Percentiles rank a stretch among this genome's conserved stretches.
Conservation (phyloP, 2,797 vertebrate species). For the Tapirus indicus region DNA sequence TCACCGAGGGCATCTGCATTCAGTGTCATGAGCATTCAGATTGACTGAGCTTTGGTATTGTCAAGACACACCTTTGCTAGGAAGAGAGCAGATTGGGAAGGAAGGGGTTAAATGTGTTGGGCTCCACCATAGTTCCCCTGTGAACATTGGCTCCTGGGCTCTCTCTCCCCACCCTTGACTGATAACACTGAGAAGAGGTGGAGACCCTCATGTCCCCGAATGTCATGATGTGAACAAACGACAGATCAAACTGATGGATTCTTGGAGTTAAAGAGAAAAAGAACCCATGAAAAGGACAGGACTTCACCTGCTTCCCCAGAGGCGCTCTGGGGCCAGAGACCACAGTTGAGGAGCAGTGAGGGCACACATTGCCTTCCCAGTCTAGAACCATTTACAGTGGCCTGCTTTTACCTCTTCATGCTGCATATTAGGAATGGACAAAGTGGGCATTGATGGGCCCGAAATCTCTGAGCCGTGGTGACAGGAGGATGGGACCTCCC, state of each 20-base stretch:
- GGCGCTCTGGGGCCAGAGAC: accelerated
- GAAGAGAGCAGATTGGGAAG: background rate
- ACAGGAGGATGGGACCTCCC: background rate
- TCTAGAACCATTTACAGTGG: background rate
- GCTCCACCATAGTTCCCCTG: no score
- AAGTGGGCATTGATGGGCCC: background rate
- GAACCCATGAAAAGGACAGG: background rate
- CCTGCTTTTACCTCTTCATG: background rate
- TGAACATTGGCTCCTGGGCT: background rate
- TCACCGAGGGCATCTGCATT: background rate
- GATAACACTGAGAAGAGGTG: no score
- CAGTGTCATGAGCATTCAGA: background rate
- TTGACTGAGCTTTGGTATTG: background rate
- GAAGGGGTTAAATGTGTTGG: background rate
- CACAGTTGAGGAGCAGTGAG: accelerated
- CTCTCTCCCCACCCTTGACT: background rate
- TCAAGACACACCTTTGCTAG: background rate
- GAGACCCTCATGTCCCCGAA: accelerated
- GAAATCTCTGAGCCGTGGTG: background rate
- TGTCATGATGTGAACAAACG: background rate
- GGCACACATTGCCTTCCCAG: background rate
- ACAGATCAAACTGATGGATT: background rate
- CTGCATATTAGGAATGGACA: background rate
- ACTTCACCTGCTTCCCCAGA: background rate
- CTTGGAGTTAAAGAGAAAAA: background rate